Evolutionary conservation across 2,113 vertebrate species (phyloP).

Genomic region (Varanus salvator): DNA sequence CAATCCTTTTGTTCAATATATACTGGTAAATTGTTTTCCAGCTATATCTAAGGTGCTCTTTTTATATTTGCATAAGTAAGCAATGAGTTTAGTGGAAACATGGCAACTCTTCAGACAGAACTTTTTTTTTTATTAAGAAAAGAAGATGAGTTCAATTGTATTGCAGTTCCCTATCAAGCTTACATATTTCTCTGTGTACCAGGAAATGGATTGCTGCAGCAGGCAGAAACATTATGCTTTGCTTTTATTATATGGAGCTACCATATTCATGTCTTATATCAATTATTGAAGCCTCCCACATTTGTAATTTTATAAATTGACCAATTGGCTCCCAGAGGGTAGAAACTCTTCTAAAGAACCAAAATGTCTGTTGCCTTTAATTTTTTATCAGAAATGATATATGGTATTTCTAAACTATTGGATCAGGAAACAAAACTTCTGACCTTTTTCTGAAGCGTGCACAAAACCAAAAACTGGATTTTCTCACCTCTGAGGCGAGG

Average conservation of each 20-base stretch:
- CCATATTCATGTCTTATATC: background rate
- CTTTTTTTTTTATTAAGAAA: too few relatives aligned
- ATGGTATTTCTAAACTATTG: background rate
- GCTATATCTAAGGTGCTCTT: background rate
- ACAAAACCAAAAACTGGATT: background rate
- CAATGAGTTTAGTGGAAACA: constrained; percentile 40
- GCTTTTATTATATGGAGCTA: background rate
- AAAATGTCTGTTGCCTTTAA: too few relatives aligned
- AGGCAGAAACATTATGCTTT: background rate
- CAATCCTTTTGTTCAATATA: background rate
- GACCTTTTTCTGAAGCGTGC: background rate
- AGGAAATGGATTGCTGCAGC: constrained; percentile 29
- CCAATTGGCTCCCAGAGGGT: background rate
- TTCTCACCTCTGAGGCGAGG: background rate
- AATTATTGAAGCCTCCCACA: background rate
- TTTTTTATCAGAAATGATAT: background rate
- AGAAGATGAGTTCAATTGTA: constrained; percentile 47
- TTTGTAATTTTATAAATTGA: constrained; percentile 23
- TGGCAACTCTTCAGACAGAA: too few relatives aligned
- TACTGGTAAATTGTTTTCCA: background rate
- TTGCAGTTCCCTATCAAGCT: constrained; percentile 32
- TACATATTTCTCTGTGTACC: constrained; percentile 29
- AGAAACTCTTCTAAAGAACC: background rate
- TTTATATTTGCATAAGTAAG: constrained; percentile 47
- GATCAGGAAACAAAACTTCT: background rate